These are phyloP conservation scores for Melipona bicolor DNA, from an alignment of 2,888 invertebrate species.

Conservation along the genomic window DNA sequence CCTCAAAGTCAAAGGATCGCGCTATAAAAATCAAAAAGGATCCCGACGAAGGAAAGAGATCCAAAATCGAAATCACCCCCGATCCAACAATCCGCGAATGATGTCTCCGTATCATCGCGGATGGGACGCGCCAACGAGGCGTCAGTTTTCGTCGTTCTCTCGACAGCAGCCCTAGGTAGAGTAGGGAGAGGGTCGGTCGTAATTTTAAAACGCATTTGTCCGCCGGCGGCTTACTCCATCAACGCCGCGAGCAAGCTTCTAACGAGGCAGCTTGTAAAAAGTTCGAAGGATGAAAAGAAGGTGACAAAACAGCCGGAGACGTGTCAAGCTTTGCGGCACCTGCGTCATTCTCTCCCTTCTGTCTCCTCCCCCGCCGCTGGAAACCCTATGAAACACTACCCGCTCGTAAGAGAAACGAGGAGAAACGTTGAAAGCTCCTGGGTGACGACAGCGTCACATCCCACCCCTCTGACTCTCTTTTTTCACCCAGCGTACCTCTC, in stretches of 20 bases:
- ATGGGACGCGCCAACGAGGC: too few species aligned
- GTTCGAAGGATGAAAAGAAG: conserved; percentile 70
- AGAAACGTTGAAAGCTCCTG: conserved; percentile 23
- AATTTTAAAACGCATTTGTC: conserved; percentile 69
- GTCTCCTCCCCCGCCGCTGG: background rate
- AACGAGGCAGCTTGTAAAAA: conserved; percentile 72
- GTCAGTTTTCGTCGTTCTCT: conserved; percentile 8
- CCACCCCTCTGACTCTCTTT: conserved; percentile 13
- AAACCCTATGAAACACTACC: background rate
- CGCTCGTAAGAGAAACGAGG: background rate
- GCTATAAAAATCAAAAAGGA: background rate
- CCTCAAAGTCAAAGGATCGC: background rate
- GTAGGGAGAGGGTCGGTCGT: background rate
- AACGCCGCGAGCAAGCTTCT: conserved; percentile 65
- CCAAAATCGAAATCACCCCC: background rate
- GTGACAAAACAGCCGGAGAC: conserved; percentile 75
- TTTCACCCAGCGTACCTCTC: conserved; percentile 33
- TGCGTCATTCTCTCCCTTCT: conserved; percentile 70
- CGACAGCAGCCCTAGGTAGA: background rate
- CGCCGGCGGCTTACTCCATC: conserved; percentile 70
- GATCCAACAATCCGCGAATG: background rate
- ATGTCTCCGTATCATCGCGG: conserved; percentile 21
- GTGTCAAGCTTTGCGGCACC: conserved; percentile 79
- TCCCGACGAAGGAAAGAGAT: background rate
- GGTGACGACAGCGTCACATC: conserved; percentile 59